phyloP scores from a whole-genome alignment of 2,797 vertebrate species.

The Rhinichthys osculus region DNA sequence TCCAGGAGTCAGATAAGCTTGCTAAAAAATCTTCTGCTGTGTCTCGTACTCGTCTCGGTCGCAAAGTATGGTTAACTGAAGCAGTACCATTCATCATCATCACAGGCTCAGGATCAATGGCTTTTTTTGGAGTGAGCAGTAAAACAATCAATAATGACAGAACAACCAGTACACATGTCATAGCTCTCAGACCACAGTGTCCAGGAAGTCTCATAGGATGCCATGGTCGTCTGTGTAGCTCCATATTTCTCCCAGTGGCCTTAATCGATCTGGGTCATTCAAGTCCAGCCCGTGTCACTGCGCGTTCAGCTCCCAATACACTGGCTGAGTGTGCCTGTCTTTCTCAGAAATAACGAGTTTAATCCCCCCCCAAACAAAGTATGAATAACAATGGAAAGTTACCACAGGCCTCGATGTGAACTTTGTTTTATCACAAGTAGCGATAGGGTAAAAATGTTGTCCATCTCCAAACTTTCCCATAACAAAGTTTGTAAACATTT shows the following conservation, averaged over 20 bases:
- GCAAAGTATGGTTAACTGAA: background rate
- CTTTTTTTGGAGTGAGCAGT: background rate
- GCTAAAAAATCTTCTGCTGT: accelerated
- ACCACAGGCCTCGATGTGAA: background rate
- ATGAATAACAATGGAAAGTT: background rate
- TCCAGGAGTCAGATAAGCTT: background rate
- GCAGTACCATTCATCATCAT: background rate
- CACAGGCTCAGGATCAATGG: background rate
- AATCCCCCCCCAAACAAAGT: background rate
- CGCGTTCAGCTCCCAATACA: background rate
- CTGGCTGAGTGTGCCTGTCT: background rate
- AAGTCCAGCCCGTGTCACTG: background rate
- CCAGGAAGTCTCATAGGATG: background rate
- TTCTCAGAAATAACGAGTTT: background rate
- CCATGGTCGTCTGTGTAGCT: background rate
- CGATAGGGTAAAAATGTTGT: no score
- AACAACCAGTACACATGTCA: background rate
- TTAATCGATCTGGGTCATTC: background rate
- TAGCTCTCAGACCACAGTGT: background rate
- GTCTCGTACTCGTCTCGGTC: background rate
- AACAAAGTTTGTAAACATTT: no score
- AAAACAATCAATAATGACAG: background rate
- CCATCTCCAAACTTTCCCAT: no score
- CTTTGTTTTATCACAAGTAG: no score
- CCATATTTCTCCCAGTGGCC: background rate